phyloP scores from a whole-genome alignment of 2,797 vertebrate species.

The Labeo calbasu region DNA sequence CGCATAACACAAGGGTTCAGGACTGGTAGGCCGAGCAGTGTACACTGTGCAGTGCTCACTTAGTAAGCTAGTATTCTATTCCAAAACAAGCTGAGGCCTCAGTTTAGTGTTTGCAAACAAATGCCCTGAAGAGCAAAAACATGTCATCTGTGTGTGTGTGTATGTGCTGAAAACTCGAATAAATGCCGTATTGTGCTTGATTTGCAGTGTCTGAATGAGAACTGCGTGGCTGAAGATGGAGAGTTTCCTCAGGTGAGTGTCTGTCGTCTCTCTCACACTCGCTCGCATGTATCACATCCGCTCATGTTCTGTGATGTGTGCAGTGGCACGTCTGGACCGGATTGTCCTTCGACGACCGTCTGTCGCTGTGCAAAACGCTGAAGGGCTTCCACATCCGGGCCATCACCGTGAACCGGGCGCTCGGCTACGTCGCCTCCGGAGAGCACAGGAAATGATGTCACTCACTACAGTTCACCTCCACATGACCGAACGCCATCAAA shows the following conservation, averaged over 20 bases:
- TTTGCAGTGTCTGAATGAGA: not conserved
- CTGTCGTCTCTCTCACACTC: not conserved
- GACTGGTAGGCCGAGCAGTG: not conserved
- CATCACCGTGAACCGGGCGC: conserved; percentile 82
- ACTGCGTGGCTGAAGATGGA: not conserved
- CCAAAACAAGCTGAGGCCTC: not conserved
- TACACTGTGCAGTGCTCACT: not conserved
- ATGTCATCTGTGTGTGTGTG: not conserved
- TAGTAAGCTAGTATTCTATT: not conserved
- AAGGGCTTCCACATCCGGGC: conserved; percentile 80
- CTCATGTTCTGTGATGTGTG: not conserved
- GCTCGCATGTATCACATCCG: not conserved
- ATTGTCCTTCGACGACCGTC: conserved; percentile 65
- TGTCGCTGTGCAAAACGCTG: conserved; percentile 78
- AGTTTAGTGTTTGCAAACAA: not conserved
- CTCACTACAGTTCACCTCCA: not conserved
- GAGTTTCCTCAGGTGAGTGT: conserved; percentile 12
- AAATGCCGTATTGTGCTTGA: not conserved
- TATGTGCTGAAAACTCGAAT: not conserved
- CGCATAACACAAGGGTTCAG: not conserved
- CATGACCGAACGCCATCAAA: not conserved
- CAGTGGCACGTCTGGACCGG: conserved; percentile 44
- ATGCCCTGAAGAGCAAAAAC: not conserved
- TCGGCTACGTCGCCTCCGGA: conserved; percentile 78
- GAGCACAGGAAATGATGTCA: conserved; percentile 66